Evolutionary conservation across 1,140 invertebrate species (phyloP).

Genomic region (Ceratina calcarata): DNA sequence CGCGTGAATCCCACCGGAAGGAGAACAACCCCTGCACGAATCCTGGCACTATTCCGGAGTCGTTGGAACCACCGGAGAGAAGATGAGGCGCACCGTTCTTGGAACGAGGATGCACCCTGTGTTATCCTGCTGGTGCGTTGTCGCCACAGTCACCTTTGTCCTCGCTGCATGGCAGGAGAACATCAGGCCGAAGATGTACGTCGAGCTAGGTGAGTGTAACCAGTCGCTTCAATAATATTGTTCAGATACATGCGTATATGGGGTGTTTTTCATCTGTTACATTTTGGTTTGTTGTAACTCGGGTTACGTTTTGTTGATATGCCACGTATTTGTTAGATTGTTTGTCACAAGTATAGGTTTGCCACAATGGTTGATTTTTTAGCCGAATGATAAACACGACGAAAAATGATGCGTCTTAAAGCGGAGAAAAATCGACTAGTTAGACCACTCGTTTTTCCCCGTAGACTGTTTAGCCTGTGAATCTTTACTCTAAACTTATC

Average conservation of each 20-base stretch:
- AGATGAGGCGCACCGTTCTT: slow-evolving; percentile 61
- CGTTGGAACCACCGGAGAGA: slow-evolving; percentile 47
- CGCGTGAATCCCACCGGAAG: neutral
- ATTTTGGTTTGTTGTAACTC: neutral
- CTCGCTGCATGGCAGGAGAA: slow-evolving; percentile 90
- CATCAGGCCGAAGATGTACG: slow-evolving; percentile 92
- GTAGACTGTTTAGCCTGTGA: neutral
- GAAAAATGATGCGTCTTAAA: neutral
- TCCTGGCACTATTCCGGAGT: slow-evolving; percentile 53
- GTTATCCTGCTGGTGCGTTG: slow-evolving; percentile 65
- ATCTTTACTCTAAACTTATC: neutral
- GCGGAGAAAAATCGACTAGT: neutral
- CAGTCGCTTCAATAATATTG: neutral
- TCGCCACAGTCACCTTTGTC: slow-evolving; percentile 65
- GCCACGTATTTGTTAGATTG: no score
- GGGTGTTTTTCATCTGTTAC: neutral
- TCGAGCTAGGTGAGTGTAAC: slow-evolving; percentile 88
- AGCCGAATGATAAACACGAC: no score
- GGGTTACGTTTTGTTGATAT: no score
- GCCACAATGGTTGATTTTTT: no score
- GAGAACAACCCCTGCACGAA: slow-evolving; percentile 38
- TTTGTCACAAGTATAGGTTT: no score
- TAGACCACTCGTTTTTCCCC: neutral
- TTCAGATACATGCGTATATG: neutral
- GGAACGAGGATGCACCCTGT: slow-evolving; percentile 56